Evolutionary conservation across 2,797 vertebrate genomes (phyloP).

Genomic region (Acanthurus leucopareius): DNA sequence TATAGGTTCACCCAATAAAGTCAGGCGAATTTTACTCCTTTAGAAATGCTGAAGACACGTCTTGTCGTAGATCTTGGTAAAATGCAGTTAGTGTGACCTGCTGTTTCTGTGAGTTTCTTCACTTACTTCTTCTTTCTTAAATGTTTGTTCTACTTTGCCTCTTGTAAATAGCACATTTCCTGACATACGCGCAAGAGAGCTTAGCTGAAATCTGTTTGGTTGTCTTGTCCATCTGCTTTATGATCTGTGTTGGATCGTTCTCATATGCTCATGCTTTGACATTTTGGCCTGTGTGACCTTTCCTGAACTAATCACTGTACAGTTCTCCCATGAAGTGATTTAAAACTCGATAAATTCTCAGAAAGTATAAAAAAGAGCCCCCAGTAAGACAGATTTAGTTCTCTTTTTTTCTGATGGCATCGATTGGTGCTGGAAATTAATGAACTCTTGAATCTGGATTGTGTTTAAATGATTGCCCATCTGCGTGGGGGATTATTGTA

Average conservation of each 20-base stretch:
- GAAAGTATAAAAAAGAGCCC: not conserved
- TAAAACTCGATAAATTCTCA: not conserved
- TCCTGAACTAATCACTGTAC: not conserved
- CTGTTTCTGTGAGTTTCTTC: not conserved
- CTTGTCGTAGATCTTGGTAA: conserved; percentile 6
- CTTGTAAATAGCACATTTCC: not conserved
- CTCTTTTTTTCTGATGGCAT: not conserved
- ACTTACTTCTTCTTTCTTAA: not conserved
- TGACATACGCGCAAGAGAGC: not conserved
- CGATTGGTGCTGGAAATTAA: not conserved
- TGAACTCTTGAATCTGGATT: conserved; percentile 6
- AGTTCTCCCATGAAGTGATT: not conserved
- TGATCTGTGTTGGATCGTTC: not conserved
- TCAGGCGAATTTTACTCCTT: not conserved
- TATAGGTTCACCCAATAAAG: conserved; percentile 16
- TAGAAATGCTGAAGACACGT: conserved; percentile 10
- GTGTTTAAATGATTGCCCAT: not conserved
- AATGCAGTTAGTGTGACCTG: conserved; percentile 4
- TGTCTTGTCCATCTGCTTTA: not conserved
- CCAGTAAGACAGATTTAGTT: no score
- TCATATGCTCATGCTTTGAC: not conserved
- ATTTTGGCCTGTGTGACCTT: conserved; percentile 9
- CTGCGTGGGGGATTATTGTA: not conserved
- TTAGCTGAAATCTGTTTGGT: not conserved
- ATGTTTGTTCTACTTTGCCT: not conserved